Evolutionary conservation across 2,797 vertebrate genomes (phyloP).

Genomic region (Xerus rutilus): DNA sequence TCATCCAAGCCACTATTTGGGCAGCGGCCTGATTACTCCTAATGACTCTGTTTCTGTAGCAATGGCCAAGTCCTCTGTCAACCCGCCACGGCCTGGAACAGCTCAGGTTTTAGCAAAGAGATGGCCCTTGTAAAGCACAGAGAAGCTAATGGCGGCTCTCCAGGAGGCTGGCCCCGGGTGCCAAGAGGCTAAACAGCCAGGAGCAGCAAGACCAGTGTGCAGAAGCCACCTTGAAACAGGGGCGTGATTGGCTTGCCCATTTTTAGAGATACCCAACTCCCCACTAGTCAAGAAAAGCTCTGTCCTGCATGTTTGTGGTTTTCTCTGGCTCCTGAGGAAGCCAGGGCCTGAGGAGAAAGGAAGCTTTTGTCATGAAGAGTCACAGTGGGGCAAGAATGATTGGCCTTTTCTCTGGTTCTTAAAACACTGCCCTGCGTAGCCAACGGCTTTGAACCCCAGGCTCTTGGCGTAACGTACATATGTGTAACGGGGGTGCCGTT

Average conservation of each 20-base stretch:
- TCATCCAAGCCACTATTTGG: conserved; percentile 72
- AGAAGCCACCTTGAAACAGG: not conserved
- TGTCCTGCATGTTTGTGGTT: not conserved
- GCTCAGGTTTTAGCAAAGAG: not conserved
- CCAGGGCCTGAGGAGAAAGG: not conserved
- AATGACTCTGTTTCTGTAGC: conserved; percentile 59
- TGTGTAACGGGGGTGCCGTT: not conserved
- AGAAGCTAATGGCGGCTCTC: conserved; percentile 32
- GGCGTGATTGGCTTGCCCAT: not conserved
- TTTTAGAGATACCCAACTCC: not conserved
- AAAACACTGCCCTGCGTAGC: not conserved
- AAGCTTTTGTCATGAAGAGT: conserved; percentile 27
- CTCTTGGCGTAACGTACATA: rapidly evolving
- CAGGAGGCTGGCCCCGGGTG: not conserved
- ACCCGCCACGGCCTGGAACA: conserved; percentile 64
- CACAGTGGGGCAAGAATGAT: not conserved
- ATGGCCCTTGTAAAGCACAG: not conserved
- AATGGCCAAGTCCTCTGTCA: conserved; percentile 70
- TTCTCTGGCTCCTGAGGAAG: conserved; percentile 22
- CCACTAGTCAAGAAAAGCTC: not conserved
- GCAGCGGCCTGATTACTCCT: conserved; percentile 62
- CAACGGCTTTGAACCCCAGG: not conserved
- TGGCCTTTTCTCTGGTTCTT: not conserved
- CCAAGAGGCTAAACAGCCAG: conserved; percentile 27
- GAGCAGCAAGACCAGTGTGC: not conserved